These are phyloP conservation scores for Bombus pyrosoma DNA, from an alignment of 1,140 invertebrate genomes.

Conservation along the genomic window DNA sequence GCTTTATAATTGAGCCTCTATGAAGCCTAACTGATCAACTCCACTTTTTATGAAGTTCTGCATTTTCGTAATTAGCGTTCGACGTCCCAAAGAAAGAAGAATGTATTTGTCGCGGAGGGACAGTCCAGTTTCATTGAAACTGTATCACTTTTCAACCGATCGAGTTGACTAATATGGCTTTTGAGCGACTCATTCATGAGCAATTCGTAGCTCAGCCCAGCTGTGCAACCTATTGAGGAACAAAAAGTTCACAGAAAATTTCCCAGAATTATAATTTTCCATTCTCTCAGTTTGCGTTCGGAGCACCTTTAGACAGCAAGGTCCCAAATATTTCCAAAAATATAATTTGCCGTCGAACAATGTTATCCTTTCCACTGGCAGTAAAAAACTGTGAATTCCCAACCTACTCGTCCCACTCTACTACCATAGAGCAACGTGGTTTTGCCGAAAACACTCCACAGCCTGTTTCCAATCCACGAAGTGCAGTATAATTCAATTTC, in stretches of 20 bases:
- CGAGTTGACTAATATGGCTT: not conserved
- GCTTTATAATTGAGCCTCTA: not conserved
- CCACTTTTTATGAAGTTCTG: not conserved
- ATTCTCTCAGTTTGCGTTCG: not conserved
- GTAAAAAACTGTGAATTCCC: not conserved
- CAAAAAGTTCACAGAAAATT: not conserved
- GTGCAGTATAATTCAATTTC: constrained; percentile 31
- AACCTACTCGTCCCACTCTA: not conserved
- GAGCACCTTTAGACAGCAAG: not conserved
- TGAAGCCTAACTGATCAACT: not conserved
- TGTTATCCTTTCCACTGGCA: not conserved
- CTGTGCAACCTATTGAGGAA: not conserved
- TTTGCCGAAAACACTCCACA: not conserved
- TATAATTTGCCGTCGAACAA: not conserved
- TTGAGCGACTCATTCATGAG: no score
- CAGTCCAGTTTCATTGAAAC: not conserved
- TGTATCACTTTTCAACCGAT: not conserved
- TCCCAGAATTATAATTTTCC: not conserved
- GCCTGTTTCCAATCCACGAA: constrained; percentile 9
- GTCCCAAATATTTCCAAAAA: not conserved
- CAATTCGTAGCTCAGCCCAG: no score
- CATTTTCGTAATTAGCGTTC: not conserved
- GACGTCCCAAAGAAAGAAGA: not conserved
- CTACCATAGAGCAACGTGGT: not conserved
- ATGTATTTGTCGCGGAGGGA: not conserved